Base-by-base conservation (phyloP, 1,140 invertebrate genomes). In the Nephila pilipes region DNA sequence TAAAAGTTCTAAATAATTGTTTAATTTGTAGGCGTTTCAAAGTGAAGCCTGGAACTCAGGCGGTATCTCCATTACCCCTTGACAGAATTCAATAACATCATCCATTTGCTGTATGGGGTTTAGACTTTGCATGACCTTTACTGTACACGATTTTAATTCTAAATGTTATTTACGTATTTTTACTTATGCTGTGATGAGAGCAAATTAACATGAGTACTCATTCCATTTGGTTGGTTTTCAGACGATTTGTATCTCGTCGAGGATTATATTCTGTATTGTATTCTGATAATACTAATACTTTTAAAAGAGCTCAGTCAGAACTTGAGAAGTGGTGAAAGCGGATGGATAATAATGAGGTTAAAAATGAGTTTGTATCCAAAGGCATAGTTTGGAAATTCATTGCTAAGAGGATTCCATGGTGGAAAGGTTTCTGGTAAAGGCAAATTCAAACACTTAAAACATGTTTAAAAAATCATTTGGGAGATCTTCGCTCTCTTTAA, bases 201-300 rank as follows among this genome's bases (percentile, higher is more conserved):
- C n/a, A n/a, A n/a, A n/a, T n/a, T 46, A 55, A 69, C n/a, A 63
- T 65, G 63, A 88, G 38, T 69, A 88, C 87, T 8, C 58, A 88
- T 38, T 38, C 36, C 0, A 58, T 88, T 69, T 55, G 65, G 20
- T 69, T 88, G 25, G 60, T 1, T 36, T 88, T 88, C 38, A 63
- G 87, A 63, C 3, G 87, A 69, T 88, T 88, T 54, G n/a, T n/a
- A n/a, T n/a, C n/a, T n/a, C n/a, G n/a, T n/a, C n/a, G n/a, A n/a
- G n/a, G n/a, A n/a, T n/a, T n/a, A n/a, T n/a, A n/a, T n/a, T n/a
- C n/a, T n/a, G n/a, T n/a, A n/a, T n/a, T n/a, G n/a, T n/a, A n/a
- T n/a, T 93, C 92, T 10, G 85, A 90, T 32, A 93, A 89, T 79
- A 87, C 81, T n/a, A 87, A 87, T 20, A 55, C 81, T 22, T n/a